Conservation (phyloP, 2,888 invertebrate genomes). For the Opisthograptis luteolata region DNA sequence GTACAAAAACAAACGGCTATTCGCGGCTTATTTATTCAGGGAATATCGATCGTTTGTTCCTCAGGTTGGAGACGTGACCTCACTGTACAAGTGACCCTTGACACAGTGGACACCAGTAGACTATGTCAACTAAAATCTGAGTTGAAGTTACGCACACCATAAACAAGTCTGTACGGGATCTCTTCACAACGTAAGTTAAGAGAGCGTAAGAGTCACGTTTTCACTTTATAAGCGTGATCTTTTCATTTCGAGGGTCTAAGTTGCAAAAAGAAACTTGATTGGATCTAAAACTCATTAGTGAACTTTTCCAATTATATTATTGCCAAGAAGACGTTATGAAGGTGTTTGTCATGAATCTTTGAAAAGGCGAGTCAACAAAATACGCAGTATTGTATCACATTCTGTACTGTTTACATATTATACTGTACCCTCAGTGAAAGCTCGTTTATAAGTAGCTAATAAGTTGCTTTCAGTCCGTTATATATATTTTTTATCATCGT, state of each 20-base stretch:
- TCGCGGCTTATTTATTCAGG: slow-evolving; percentile 53
- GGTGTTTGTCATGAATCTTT: too few species aligned
- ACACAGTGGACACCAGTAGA: slow-evolving; percentile 4
- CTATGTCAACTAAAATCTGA: background rate
- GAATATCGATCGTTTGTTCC: slow-evolving; percentile 47
- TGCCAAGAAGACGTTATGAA: too few species aligned
- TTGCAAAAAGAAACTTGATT: too few species aligned
- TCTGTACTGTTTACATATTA: background rate
- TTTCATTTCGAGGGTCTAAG: too few species aligned
- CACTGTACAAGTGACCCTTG: slow-evolving; percentile 37
- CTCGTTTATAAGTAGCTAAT: slow-evolving; percentile 40
- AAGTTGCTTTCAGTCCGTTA: slow-evolving; percentile 22
- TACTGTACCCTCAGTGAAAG: slow-evolving; percentile 5
- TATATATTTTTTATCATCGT: slow-evolving; percentile 27
- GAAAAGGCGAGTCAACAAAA: too few species aligned
- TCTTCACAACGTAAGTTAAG: too few species aligned
- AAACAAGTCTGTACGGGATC: too few species aligned
- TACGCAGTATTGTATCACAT: too few species aligned
- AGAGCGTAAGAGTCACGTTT: too few species aligned
- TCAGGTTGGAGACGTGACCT: slow-evolving; percentile 45
- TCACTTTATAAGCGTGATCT: too few species aligned
- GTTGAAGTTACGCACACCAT: background rate
- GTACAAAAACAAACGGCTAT: slow-evolving; percentile 40
- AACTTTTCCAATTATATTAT: too few species aligned
- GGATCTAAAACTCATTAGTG: too few species aligned